Evolutionary conservation across 2,797 vertebrate species (phyloP).

Genomic region (Sebastes itinus): DNA sequence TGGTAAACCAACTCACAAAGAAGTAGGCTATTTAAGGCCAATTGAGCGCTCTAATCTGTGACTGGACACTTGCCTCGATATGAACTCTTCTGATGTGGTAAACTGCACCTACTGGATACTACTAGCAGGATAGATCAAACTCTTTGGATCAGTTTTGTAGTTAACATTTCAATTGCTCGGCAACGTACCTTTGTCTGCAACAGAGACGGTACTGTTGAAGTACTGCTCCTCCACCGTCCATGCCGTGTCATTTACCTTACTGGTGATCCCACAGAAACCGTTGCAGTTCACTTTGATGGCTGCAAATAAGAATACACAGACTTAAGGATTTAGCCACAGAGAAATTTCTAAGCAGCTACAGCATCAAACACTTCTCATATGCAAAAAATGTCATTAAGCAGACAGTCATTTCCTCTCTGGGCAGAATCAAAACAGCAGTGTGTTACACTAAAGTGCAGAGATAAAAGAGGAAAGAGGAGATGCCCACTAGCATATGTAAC

Average conservation of each 20-base stretch:
- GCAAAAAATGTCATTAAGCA: neutral
- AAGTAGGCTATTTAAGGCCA: neutral
- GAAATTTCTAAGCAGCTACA: neutral
- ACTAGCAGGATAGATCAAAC: neutral
- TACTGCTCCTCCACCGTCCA: conserved; percentile 92
- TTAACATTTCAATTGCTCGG: neutral
- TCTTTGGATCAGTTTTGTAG: neutral
- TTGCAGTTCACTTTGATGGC: conserved; percentile 93
- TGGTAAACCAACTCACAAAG: neutral
- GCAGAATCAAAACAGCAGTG: neutral
- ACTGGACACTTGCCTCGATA: neutral
- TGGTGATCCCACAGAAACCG: conserved; percentile 91
- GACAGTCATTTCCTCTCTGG: neutral
- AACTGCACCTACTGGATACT: neutral
- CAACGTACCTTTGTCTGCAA: conserved; percentile 91
- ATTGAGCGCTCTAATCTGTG: neutral
- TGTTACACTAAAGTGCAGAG: neutral
- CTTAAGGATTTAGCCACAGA: neutral
- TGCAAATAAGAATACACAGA: conserved; percentile 59
- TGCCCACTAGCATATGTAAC: neutral
- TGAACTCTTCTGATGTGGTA: neutral
- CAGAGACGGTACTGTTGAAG: conserved; percentile 89
- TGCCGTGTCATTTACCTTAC: conserved; percentile 85
- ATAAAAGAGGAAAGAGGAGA: neutral
- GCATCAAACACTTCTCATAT: neutral